Conservation (phyloP, 2,888 invertebrate species). For the Brachyptera putata region DNA sequence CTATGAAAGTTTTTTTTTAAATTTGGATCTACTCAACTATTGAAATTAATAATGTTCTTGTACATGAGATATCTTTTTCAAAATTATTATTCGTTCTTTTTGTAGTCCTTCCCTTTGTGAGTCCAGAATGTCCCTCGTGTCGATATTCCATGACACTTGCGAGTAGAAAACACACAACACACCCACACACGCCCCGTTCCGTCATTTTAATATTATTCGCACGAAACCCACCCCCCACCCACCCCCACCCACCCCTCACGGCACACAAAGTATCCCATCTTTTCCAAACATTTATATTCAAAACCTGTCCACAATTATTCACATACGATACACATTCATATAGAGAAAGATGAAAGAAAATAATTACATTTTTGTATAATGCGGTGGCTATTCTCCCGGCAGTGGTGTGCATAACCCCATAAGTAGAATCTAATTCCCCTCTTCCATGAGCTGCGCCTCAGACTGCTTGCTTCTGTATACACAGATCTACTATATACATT, state of each 20-base stretch:
- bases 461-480: neutral
- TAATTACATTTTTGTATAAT: slow-evolving; percentile 21
- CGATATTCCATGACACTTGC: no score
- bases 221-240: neutral
- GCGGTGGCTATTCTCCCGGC: slow-evolving; percentile 3
- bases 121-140: no score
- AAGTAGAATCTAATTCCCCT: slow-evolving; percentile 15
- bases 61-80: no score
- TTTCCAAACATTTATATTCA: slow-evolving; percentile 15
- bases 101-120: no score
- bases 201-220: slow-evolving; percentile 15
- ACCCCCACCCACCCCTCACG: neutral
- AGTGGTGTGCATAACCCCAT: slow-evolving; percentile 15
- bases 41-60: no score
- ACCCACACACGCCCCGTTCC: no score
- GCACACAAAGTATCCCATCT: slow-evolving; percentile 6
- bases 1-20: no score
- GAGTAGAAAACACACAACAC: no score
- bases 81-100: no score
- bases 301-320: slow-evolving; percentile 10
- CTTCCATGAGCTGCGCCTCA: neutral
- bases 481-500: neutral
- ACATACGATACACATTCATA: slow-evolving; percentile 10
- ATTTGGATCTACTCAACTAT: no score
- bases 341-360: slow-evolving; percentile 21